Evolutionary conservation across 2,888 invertebrate species (phyloP).

Genomic region (Cryptus armator): DNA sequence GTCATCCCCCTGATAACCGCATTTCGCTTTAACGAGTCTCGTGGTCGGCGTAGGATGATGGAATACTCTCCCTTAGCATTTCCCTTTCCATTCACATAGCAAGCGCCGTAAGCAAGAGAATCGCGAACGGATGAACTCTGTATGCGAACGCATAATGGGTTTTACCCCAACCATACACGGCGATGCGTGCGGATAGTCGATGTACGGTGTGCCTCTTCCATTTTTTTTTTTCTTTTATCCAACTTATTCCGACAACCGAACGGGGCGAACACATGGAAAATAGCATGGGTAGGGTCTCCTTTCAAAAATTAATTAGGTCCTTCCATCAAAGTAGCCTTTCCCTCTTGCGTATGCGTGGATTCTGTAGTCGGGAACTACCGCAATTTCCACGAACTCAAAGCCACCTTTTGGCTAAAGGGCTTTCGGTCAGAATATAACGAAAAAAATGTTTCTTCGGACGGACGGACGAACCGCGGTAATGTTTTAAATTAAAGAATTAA

Average conservation of each 20-base stretch:
- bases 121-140: slow-evolving; percentile 56
- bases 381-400: slow-evolving; percentile 41
- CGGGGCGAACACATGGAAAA: slow-evolving; percentile 30
- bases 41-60: slow-evolving; percentile 50
- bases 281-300: slow-evolving; percentile 33
- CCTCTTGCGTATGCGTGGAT: slow-evolving; percentile 15
- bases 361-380: slow-evolving; percentile 25
- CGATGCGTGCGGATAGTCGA: slow-evolving; percentile 29
- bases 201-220: slow-evolving; percentile 36
- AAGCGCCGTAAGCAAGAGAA: slow-evolving; percentile 38
- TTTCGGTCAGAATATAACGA: slow-evolving; percentile 16
- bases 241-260: slow-evolving; percentile 30
- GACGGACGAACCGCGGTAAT: not conserved
- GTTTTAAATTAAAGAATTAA: slow-evolving; percentile 29
- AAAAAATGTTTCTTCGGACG: slow-evolving; percentile 9
- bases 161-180: slow-evolving; percentile 21
- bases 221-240: slow-evolving; percentile 38
- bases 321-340: slow-evolving; percentile 67
- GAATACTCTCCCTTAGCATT: slow-evolving; percentile 42
- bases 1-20: slow-evolving; percentile 54
- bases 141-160: slow-evolving; percentile 57
- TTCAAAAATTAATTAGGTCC: slow-evolving; percentile 68
- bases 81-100: slow-evolving; percentile 51
- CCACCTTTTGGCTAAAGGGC: slow-evolving; percentile 29
- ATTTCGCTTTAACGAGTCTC: slow-evolving; percentile 14